Evolutionary conservation across 2,888 invertebrate genomes (phyloP), one percentile per base, ranked within the genome.

Genomic region (Protophormia terraenovae): DNA sequence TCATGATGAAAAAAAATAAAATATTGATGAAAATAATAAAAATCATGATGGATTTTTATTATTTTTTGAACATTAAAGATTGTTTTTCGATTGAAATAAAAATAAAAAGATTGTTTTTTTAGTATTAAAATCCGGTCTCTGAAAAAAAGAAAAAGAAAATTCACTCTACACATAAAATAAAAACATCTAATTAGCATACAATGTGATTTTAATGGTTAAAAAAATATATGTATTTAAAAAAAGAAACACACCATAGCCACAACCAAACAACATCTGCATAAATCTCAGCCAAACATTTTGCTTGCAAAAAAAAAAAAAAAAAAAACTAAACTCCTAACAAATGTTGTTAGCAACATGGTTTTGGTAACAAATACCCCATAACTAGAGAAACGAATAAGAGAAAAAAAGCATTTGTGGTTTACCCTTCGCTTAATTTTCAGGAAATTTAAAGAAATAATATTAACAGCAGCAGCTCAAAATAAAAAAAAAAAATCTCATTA

Each of bases 191-290:
- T 79, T 79, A 71, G 79, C 84, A 79, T 84, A 79, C 79, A 84
- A 84, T 84, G 84, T 75, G 64, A 76, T 64, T 84, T 84, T 84
- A 79, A 84, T 79, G 64, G 69, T 10, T 45, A 14, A 53, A 41
- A 69, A 66, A 22, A 45, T 27, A 53, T n/a, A n/a, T n/a, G n/a
- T n/a, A n/a, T n/a, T n/a, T n/a, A 72, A 27, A 22, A 71, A 22
- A 32, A 50, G 1, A 66, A 64, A 72, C 24, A 55, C n/a, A 35
- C 53, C 55, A 72, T 60, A 24, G 19, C 38, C 55, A 38, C 27
- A 27, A 47, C n/a, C 38, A 47, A 32, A 19, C 19, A 32, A 45
- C 19, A n/a, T 66, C 3, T 35, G 45, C 32, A 73, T n/a, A 58
- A 66, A 27, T 47, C 55, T 66, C 27, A 71, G 29, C 27, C n/a